These are phyloP conservation scores for Poeciliopsis paucimaculata DNA, from an alignment of 2,797 vertebrate species.

Conservation along the genomic window DNA sequence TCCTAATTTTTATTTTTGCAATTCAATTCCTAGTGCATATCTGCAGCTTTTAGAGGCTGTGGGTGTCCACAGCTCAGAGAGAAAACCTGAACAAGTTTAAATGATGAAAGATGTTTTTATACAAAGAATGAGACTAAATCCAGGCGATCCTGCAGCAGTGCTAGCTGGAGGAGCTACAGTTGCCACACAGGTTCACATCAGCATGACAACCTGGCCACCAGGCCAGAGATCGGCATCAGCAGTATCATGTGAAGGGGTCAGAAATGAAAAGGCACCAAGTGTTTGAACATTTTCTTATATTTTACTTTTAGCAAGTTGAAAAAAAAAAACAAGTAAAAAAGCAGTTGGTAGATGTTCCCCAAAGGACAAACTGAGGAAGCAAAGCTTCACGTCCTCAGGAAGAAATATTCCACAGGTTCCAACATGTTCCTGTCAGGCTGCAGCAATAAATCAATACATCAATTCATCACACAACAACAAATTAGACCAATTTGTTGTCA, in stretches of 20 bases:
- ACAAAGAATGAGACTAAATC: not conserved
- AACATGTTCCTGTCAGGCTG: not conserved
- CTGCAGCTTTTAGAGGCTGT: no score
- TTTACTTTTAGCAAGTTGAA: not conserved
- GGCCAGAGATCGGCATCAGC: not conserved
- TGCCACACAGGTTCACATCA: not conserved
- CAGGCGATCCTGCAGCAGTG: not conserved
- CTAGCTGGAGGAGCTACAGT: not conserved
- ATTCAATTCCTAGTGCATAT: no score
- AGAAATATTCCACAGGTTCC: not conserved
- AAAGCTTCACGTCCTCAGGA: not conserved
- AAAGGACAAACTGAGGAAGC: not conserved
- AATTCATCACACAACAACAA: no score
- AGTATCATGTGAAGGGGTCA: not conserved
- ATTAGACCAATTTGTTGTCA: no score
- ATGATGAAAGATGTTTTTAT: not conserved
- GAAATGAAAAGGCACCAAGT: not conserved
- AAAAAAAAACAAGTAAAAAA: not conserved
- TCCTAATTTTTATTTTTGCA: no score
- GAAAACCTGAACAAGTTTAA: not conserved
- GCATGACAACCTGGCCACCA: no score
- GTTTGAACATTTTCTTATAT: not conserved
- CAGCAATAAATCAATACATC: no score
- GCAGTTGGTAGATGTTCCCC: not conserved
- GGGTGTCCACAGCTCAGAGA: not conserved